Evolutionary conservation across 2,797 vertebrate species (phyloP).

Genomic region (Jordanella pulchra): DNA sequence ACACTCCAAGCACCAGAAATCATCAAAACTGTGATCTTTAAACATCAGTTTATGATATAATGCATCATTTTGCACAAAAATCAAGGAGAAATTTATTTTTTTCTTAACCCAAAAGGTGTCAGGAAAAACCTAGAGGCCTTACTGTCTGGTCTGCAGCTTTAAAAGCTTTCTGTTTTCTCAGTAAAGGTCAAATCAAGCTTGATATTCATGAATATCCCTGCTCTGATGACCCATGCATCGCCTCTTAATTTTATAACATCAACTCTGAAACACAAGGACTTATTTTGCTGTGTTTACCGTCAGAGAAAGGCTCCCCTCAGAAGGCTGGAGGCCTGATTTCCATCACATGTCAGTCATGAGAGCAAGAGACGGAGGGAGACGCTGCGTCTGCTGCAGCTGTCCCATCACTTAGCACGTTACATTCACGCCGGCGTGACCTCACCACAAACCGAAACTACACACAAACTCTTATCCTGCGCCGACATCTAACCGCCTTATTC

Average conservation of each 20-base stretch:
- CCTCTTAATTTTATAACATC: neutral
- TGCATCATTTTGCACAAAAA: neutral
- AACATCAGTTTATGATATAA: neutral
- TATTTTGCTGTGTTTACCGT: neutral
- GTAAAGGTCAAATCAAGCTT: neutral
- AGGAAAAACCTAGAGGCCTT: neutral
- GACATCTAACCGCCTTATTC: neutral
- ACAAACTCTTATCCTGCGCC: neutral
- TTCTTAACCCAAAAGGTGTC: neutral
- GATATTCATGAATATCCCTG: neutral
- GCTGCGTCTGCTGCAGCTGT: neutral
- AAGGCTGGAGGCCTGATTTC: conserved; percentile 15
- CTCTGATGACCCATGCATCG: neutral
- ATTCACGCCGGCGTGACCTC: neutral
- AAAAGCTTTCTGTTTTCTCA: neutral
- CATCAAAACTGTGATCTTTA: neutral
- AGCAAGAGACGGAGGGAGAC: conserved; percentile 5
- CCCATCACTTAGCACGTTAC: conserved; percentile 1
- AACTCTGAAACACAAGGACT: neutral
- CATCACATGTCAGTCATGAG: conserved; percentile 43
- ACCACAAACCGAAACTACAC: conserved; percentile 1
- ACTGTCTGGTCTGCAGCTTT: neutral
- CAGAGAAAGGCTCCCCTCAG: neutral
- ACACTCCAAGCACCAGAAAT: neutral
- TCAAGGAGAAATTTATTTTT: neutral